Percentiles rank a stretch among this genome's conserved stretches.
phyloP scores from a whole-genome alignment of 2,113 vertebrate species.

The Bolborhynchus lineola region DNA sequence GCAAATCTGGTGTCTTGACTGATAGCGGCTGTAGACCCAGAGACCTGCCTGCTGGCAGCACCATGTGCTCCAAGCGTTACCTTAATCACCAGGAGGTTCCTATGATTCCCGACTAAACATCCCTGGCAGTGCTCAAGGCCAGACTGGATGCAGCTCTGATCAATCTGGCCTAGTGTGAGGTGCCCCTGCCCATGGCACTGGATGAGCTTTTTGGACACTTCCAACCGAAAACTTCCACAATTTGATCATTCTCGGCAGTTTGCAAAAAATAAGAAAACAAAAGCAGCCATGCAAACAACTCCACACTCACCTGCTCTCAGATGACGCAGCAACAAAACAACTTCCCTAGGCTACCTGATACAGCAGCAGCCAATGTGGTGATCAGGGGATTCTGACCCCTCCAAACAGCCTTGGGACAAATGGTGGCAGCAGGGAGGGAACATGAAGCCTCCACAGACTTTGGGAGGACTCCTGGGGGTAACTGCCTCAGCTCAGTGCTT shows the following conservation, averaged over 20 bases:
- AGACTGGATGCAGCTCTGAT: not conserved
- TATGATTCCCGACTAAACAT: rapidly evolving
- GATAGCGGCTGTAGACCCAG: rapidly evolving
- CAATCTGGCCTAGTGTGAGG: not conserved
- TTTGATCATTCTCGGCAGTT: not conserved
- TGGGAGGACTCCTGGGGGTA: not conserved
- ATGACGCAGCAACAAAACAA: not conserved
- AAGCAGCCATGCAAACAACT: not conserved
- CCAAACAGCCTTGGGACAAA: not conserved
- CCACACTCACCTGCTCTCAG: not conserved
- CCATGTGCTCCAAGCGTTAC: not conserved
- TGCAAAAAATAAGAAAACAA: not conserved
- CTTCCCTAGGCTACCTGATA: not conserved
- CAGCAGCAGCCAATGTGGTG: not conserved
- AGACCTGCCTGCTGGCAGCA: not conserved
- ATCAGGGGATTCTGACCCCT: not conserved
- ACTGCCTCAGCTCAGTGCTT: not conserved
- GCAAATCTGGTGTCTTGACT: too few relatives aligned
- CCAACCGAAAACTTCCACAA: not conserved
- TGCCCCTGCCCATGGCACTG: not conserved
- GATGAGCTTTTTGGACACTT: not conserved
- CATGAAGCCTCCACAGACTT: not conserved
- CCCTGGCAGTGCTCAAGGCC: not conserved
- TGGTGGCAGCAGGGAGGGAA: not conserved
- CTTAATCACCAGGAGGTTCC: not conserved